Conservation (phyloP, 2,888 invertebrate genomes). For the Dastarcus helophoroides region DNA sequence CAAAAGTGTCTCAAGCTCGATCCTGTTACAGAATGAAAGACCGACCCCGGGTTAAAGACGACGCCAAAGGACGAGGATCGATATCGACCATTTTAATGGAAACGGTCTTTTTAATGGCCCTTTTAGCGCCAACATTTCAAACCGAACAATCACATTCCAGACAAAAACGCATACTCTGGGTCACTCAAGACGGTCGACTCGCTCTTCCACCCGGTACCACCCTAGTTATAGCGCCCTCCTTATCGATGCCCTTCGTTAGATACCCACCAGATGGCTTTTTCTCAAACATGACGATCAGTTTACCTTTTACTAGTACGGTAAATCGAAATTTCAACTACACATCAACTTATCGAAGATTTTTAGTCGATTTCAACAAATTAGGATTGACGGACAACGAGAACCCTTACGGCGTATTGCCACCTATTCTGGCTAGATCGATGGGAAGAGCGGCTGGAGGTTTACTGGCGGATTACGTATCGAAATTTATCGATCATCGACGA, state of each 20-base stretch:
- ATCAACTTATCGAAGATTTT: constrained; percentile 19
- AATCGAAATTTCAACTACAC: too few species aligned
- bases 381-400: constrained; percentile 83
- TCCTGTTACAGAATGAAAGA: too few species aligned
- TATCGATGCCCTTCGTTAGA: constrained; percentile 71
- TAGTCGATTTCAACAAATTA: constrained; percentile 77
- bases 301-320: constrained; percentile 79
- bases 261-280: constrained; percentile 79
- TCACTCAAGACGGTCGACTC: constrained; percentile 72
- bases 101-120: too few species aligned
- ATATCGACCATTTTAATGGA: too few species aligned
- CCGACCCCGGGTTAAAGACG: too few species aligned
- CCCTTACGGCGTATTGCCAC: constrained; percentile 70
- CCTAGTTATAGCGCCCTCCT: constrained; percentile 66
- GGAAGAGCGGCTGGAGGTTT: constrained; percentile 59
- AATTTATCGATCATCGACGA: constrained; percentile 52
- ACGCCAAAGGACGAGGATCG: too few species aligned
- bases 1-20: too few species aligned
- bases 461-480: constrained; percentile 61
- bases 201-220: constrained; percentile 76
- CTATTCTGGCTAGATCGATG: constrained; percentile 64
- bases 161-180: constrained; percentile 73
- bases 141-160: constrained; percentile 45
- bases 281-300: constrained; percentile 71
- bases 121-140: constrained; percentile 6